These are phyloP conservation scores for Latrodectus geometricus DNA, from an alignment of 1,140 invertebrate genomes.

Conservation along the genomic window DNA sequence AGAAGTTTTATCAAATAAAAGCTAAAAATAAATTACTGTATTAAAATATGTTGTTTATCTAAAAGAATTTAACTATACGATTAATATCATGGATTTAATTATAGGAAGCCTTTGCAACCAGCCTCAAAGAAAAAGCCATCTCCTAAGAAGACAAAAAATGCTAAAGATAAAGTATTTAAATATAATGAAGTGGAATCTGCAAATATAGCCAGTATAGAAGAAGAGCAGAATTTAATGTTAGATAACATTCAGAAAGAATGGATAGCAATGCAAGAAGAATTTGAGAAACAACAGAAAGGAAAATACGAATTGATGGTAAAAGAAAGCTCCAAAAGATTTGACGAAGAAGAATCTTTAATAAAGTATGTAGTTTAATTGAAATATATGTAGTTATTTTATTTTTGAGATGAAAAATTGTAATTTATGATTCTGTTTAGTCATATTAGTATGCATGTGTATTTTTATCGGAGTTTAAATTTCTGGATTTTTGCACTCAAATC, in stretches of 20 bases:
- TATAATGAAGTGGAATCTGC: background rate
- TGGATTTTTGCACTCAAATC: no score
- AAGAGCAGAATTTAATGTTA: conserved; percentile 32
- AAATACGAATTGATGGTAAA: conserved; percentile 39
- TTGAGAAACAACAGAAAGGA: conserved; percentile 36
- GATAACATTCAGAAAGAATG: conserved; percentile 45
- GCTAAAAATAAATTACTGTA: no score
- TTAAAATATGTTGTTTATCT: no score
- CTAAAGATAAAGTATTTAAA: conserved; percentile 4
- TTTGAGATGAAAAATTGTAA: background rate
- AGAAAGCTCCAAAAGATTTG: conserved; percentile 27
- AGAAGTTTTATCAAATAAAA: no score
- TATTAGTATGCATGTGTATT: background rate
- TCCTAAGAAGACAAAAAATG: background rate
- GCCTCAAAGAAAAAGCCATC: background rate
- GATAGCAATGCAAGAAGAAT: conserved; percentile 39
- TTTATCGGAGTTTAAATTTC: background rate
- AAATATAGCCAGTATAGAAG: conserved; percentile 20
- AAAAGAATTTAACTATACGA: no score
- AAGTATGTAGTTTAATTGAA: background rate
- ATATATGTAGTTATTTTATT: background rate
- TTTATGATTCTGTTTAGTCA: background rate
- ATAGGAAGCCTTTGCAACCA: conserved; percentile 33
- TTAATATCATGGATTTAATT: background rate
- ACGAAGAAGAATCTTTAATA: conserved; percentile 29